Evolutionary conservation across 2,888 invertebrate species (phyloP).

Genomic region (Xestoiulus laeticollis): DNA sequence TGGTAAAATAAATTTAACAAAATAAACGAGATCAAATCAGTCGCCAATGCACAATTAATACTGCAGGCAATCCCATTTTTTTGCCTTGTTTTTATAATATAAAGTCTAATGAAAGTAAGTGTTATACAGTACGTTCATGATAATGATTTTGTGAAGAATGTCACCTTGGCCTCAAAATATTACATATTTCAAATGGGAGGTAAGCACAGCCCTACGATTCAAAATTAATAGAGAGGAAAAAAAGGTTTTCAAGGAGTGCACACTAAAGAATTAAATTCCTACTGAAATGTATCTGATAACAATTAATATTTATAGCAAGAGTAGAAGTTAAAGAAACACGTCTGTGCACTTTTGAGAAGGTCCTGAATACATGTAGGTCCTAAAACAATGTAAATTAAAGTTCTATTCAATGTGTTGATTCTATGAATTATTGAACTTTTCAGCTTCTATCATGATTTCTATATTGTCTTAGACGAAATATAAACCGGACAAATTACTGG

Average conservation of each 20-base stretch:
- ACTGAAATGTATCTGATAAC: too few species aligned
- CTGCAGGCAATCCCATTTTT: background rate
- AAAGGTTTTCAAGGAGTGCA: background rate
- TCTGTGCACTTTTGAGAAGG: too few species aligned
- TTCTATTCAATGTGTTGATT: too few species aligned
- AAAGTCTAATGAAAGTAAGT: background rate
- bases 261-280: background rate
- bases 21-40: conserved; percentile 41
- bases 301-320: too few species aligned
- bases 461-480: too few species aligned
- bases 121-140: conserved; percentile 40
- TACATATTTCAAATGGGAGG: conserved; percentile 18
- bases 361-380: too few species aligned
- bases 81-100: background rate
- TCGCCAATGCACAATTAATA: background rate
- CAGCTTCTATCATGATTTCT: too few species aligned
- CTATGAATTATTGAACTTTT: too few species aligned
- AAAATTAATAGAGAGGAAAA: background rate
- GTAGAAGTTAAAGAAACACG: too few species aligned
- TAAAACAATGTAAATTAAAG: too few species aligned
- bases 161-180: conserved; percentile 39
- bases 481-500: too few species aligned
- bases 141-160: conserved; percentile 41
- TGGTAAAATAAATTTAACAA: background rate
- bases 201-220: background rate